Percentiles rank a stretch among this genome's conserved stretches.
phyloP scores from a whole-genome alignment of 2,888 invertebrate species.

The Pyrrhosoma nymphula region DNA sequence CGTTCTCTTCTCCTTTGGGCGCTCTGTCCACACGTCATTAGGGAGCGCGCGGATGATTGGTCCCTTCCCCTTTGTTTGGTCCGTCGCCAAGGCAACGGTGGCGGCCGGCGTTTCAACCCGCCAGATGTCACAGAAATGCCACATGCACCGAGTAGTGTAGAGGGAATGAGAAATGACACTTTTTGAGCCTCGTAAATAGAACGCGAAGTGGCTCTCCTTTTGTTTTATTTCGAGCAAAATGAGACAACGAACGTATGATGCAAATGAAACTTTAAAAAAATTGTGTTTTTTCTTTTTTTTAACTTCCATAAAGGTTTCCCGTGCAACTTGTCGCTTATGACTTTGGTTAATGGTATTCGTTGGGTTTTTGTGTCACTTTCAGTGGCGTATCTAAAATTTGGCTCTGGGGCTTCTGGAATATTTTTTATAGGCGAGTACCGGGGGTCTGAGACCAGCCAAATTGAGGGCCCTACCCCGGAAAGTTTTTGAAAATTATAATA shows the following conservation, averaged over 20 bases:
- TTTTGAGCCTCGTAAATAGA: conserved; percentile 61
- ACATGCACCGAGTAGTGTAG: conserved; percentile 38
- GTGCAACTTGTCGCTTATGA: neutral
- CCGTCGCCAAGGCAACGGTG: conserved; percentile 56
- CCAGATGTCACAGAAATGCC: conserved; percentile 63
- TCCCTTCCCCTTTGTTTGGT: conserved; percentile 62
- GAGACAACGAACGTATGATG: conserved; percentile 17
- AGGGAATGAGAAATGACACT: conserved; percentile 55
- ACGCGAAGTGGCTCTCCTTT: neutral
- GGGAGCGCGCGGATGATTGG: conserved; percentile 64
- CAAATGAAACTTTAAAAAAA: conserved; percentile 33
- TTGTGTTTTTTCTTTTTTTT: neutral
- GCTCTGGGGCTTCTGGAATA: too few species aligned
- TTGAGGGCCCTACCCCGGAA: too few species aligned
- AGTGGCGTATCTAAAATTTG: too few species aligned
- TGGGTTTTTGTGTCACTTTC: neutral
- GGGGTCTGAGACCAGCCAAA: too few species aligned
- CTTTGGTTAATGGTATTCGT: conserved; percentile 24
- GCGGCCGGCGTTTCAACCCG: conserved; percentile 50
- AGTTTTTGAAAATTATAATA: too few species aligned
- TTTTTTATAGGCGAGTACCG: too few species aligned
- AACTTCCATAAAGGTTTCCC: neutral
- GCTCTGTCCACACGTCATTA: conserved; percentile 67
- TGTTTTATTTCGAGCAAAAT: conserved; percentile 10
- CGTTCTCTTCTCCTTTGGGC: conserved; percentile 9